Conservation (phyloP, 2,113 vertebrate genomes). For the Rynchops niger region DNA sequence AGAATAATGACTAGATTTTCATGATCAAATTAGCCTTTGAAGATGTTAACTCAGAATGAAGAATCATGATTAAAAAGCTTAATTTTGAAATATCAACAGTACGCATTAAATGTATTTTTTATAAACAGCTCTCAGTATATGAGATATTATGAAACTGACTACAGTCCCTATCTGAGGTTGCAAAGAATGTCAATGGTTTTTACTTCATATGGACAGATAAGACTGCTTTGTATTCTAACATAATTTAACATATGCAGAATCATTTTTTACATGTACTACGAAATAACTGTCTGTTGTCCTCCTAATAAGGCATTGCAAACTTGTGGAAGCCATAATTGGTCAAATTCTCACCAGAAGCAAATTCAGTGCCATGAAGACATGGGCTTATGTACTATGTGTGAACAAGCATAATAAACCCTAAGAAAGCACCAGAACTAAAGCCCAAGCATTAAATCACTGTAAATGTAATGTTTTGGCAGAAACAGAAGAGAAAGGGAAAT, state of each 20-base stretch:
- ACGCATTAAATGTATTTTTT: neutral
- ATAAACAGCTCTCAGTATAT: neutral
- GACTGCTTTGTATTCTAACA: neutral
- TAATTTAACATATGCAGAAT: neutral
- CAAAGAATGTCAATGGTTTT: neutral
- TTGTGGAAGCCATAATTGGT: accelerated
- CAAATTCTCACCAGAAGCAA: neutral
- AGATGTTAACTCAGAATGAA: neutral
- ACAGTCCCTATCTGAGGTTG: neutral
- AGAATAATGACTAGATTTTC: neutral
- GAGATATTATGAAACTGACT: neutral
- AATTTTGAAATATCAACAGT: neutral
- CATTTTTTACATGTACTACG: neutral
- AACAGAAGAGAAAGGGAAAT: neutral
- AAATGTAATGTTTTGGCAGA: neutral
- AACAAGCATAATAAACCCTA: neutral
- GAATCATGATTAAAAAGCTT: neutral
- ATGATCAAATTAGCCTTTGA: neutral
- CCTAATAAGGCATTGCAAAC: too few species aligned
- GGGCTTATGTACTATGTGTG: accelerated
- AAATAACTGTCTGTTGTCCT: neutral
- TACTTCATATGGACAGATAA: neutral
- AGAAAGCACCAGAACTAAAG: neutral
- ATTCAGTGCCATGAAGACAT: neutral
- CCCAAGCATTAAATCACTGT: neutral